phyloP scores from a whole-genome alignment of 2,113 vertebrate species.

The Rhynchomys soricoides region DNA sequence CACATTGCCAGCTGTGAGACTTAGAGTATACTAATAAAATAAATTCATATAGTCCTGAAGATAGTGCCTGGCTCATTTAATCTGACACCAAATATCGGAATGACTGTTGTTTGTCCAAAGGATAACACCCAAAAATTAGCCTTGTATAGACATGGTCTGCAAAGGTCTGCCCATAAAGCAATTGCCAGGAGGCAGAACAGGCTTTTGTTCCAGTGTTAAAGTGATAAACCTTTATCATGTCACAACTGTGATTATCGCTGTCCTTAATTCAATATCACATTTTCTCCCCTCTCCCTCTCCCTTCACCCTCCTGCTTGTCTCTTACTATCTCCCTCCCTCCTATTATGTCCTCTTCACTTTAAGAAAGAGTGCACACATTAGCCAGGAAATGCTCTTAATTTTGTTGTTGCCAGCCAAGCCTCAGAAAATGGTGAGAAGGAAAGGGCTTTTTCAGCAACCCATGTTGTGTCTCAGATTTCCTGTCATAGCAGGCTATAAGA shows the following conservation, averaged over 20 bases:
- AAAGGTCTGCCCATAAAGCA: not conserved
- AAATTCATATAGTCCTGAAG: not conserved
- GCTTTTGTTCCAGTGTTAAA: not conserved
- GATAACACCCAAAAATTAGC: not conserved
- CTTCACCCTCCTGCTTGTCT: not conserved
- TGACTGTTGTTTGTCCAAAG: not conserved
- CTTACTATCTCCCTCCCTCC: not conserved
- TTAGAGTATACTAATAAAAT: not conserved
- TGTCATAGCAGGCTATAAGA: not conserved
- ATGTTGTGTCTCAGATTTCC: not conserved
- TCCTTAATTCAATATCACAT: not conserved
- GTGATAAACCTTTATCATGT: not conserved
- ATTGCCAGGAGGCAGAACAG: not conserved
- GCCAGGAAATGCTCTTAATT: not conserved
- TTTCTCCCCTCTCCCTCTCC: not conserved
- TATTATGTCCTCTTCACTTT: not conserved
- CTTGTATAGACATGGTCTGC: not conserved
- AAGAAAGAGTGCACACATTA: not conserved
- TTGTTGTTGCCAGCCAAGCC: not conserved
- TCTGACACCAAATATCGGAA: not conserved
- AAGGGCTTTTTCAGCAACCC: not conserved
- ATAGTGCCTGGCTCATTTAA: not conserved
- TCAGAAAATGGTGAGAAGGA: not conserved
- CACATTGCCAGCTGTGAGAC: not conserved
- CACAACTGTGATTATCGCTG: not conserved